phyloP scores from a whole-genome alignment of 2,888 invertebrate genomes.

The Athetis lepigone region DNA sequence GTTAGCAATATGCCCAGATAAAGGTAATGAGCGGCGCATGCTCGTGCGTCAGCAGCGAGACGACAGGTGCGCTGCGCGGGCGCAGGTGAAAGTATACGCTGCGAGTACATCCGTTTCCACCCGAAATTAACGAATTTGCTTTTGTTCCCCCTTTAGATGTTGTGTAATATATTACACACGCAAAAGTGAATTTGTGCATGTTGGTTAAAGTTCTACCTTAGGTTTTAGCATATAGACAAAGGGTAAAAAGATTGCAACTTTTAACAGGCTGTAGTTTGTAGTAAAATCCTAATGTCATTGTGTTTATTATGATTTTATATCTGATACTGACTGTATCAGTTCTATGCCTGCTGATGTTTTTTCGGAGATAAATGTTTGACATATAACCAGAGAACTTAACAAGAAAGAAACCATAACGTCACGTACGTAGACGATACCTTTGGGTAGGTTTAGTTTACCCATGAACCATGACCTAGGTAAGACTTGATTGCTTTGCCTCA shows the following conservation, averaged over 20 bases:
- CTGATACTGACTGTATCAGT: background rate
- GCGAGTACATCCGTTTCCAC: constrained; percentile 82
- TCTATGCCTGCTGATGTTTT: background rate
- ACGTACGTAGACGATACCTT: too few relatives aligned
- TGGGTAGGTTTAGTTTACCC: too few relatives aligned
- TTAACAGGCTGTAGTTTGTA: background rate
- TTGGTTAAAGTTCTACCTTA: background rate
- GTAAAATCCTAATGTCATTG: background rate
- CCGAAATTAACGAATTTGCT: constrained; percentile 58
- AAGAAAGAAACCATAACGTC: too few relatives aligned
- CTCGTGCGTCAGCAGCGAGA: constrained; percentile 69
- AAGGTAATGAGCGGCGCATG: constrained; percentile 58
- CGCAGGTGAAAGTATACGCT: constrained; percentile 83
- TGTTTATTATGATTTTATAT: background rate
- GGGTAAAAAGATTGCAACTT: background rate
- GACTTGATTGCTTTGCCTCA: background rate
- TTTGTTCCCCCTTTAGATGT: constrained; percentile 25
- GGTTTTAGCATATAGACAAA: background rate
- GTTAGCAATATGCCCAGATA: constrained; percentile 55
- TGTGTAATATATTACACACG: constrained; percentile 20
- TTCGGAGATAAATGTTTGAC: background rate
- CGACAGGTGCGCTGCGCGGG: constrained; percentile 70
- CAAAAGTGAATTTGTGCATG: constrained; percentile 4
- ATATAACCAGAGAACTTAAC: background rate
- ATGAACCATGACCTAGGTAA: background rate